Conservation (phyloP, 2,888 invertebrate species). For the Apotomis capreana region DNA sequence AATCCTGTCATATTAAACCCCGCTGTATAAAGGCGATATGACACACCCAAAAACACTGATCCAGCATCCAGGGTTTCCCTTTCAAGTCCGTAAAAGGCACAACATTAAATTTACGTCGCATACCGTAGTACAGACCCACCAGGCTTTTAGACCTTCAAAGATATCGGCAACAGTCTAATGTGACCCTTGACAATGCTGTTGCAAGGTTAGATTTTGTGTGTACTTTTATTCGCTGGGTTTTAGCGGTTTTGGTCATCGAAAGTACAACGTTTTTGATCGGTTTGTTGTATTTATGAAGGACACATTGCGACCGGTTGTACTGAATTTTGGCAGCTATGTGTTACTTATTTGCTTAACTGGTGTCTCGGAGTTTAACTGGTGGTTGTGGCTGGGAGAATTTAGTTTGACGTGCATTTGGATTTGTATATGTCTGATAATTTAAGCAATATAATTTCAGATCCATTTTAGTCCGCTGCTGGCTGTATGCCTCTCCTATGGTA, state of each 20-base stretch:
- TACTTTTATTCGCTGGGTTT: neutral
- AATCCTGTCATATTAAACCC: too few relatives aligned
- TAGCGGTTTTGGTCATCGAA: conserved; percentile 22
- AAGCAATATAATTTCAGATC: too few relatives aligned
- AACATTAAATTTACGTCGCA: conserved; percentile 65
- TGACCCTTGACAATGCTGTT: neutral
- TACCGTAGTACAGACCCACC: conserved; percentile 63
- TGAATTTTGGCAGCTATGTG: neutral
- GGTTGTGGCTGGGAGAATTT: too few relatives aligned
- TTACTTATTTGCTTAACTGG: neutral
- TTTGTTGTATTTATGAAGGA: conserved; percentile 39
- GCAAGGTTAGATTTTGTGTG: conserved; percentile 24
- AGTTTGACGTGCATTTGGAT: too few relatives aligned
- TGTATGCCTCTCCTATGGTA: too few relatives aligned
- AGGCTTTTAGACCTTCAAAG: conserved; percentile 29
- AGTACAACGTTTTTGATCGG: conserved; percentile 39
- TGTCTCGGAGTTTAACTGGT: too few relatives aligned
- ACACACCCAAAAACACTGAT: conserved; percentile 31
- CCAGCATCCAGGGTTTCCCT: conserved; percentile 57
- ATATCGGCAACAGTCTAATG: conserved; percentile 3
- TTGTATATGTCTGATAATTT: too few relatives aligned
- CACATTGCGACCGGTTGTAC: conserved; percentile 24
- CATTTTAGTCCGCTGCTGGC: too few relatives aligned
- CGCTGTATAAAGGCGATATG: conserved; percentile 6
- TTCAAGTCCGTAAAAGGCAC: conserved; percentile 61